Conservation (phyloP, 2,113 vertebrate species). For the Columbina picui region DNA sequence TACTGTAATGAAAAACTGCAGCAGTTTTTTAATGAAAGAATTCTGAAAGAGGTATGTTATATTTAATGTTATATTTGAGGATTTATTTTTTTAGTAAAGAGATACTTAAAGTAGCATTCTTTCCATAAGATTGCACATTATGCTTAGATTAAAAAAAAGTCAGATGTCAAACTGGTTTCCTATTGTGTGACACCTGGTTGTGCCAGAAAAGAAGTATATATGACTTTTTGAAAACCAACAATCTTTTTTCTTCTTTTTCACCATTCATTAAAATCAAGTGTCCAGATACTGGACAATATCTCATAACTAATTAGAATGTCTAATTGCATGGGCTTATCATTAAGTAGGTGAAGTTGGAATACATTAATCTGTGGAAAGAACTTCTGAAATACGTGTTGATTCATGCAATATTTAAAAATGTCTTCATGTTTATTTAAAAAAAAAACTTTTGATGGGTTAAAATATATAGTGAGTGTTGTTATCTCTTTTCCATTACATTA, state of each 20-base stretch:
- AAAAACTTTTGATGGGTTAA: background rate
- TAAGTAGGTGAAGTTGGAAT: background rate
- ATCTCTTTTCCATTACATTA: background rate
- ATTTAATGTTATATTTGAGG: background rate
- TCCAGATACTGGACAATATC: background rate
- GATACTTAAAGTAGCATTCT: background rate
- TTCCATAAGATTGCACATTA: background rate
- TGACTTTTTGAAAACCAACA: background rate
- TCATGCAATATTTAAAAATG: background rate
- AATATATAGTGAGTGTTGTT: background rate
- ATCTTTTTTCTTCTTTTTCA: background rate
- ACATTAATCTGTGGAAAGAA: background rate
- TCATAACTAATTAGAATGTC: background rate
- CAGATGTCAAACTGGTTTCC: background rate
- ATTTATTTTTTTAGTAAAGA: background rate
- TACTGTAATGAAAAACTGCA: conserved; percentile 99
- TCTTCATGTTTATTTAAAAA: background rate
- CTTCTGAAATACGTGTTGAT: background rate
- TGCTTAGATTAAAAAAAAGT: background rate
- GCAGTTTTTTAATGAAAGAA: conserved; percentile 98
- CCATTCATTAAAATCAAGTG: background rate
- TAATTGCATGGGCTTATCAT: background rate
- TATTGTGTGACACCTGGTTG: background rate
- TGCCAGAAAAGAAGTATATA: background rate
- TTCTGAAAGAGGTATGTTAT: conserved; percentile 93